These are phyloP conservation scores for Oryzias sinensis DNA, from an alignment of 2,797 vertebrate genomes.

Conservation along the genomic window DNA sequence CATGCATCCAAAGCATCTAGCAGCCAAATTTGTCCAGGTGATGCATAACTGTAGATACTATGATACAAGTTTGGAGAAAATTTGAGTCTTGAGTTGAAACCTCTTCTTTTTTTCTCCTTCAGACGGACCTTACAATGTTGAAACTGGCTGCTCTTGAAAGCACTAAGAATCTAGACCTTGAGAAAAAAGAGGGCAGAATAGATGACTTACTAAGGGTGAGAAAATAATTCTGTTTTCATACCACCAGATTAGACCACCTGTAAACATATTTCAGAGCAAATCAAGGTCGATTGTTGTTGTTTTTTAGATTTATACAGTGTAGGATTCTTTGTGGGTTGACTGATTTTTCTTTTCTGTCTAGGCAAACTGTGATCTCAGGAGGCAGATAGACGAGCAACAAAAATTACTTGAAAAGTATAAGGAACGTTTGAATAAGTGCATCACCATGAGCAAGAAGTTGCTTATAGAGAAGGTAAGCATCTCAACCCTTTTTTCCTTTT, in stretches of 20 bases:
- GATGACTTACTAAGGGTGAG: constrained; percentile 98
- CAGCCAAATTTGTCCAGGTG: constrained; percentile 94
- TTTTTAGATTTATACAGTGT: neutral
- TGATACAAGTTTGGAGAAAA: neutral
- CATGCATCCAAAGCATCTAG: constrained; percentile 92
- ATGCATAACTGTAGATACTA: constrained; percentile 15
- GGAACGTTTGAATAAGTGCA: constrained; percentile 99
- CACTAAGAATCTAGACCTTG: constrained; percentile 98
- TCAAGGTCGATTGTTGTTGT: neutral
- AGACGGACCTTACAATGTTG: constrained; percentile 97
- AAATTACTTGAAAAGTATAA: constrained; percentile 99
- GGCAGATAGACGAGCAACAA: constrained; percentile 99
- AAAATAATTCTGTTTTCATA: constrained; percentile 2
- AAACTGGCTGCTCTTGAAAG: constrained; percentile 98
- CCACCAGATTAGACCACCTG: neutral
- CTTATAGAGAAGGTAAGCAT: constrained; percentile 93
- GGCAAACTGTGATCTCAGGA: constrained; percentile 99
- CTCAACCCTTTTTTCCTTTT: neutral
- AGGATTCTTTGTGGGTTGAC: neutral
- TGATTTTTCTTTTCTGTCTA: constrained; percentile 49
- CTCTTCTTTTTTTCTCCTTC: constrained; percentile 24
- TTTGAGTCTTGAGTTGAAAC: neutral
- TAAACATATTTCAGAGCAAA: neutral
- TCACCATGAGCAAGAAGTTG: constrained; percentile 99
- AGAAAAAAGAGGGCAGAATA: constrained; percentile 99